Evolutionary conservation across 2,113 vertebrate genomes (phyloP).

Genomic region (Guaruba guarouba): DNA sequence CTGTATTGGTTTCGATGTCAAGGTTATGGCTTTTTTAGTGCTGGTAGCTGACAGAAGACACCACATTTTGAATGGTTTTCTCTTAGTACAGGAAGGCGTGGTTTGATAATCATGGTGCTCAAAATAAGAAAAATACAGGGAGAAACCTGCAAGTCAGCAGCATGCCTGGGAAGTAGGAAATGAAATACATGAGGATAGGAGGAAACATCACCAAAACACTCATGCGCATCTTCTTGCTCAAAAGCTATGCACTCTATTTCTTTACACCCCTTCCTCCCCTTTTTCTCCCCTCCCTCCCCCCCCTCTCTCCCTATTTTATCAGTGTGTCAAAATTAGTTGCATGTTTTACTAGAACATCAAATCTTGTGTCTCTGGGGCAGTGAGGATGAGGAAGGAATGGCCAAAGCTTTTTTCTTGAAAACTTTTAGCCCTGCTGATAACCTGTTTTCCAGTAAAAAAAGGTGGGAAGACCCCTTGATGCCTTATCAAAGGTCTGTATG

Average conservation of each 20-base stretch:
- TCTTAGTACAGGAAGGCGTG: background rate
- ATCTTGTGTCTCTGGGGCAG: background rate
- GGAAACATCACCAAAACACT: background rate
- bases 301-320: background rate
- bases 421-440: background rate
- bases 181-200: background rate
- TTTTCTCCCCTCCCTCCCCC: rapidly evolving
- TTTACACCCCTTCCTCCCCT: background rate
- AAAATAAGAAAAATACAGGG: background rate
- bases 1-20: background rate
- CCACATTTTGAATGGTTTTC: background rate
- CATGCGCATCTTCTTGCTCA: background rate
- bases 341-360: background rate
- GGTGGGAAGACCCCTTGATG: background rate
- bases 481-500: background rate
- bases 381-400: background rate
- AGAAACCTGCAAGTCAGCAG: background rate
- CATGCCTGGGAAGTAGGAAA: background rate
- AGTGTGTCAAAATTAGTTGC: background rate
- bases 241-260: background rate
- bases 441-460: background rate
- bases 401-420: background rate
- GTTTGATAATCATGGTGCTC: background rate
- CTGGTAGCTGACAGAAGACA: background rate
- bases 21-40: background rate